These are phyloP conservation scores for Etheostoma nigrum DNA, from an alignment of 2,797 vertebrate genomes.

Conservation along the genomic window DNA sequence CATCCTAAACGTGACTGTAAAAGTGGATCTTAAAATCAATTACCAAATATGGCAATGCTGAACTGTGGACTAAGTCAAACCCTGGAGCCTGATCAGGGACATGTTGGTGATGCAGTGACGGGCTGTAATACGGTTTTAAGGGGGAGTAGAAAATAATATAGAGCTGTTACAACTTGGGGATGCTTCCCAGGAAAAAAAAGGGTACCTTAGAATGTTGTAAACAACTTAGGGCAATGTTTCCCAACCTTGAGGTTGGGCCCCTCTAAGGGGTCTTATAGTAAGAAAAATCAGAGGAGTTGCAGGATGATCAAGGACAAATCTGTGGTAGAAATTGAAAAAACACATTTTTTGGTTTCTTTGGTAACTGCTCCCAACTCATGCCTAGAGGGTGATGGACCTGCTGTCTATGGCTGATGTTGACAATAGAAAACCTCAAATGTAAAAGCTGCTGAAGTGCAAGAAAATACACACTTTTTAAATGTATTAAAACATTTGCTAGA, in stretches of 20 bases:
- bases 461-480: background rate
- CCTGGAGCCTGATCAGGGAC: background rate
- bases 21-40: conserved; percentile 1
- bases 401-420: background rate
- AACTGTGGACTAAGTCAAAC: background rate
- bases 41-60: conserved; percentile 40
- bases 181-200: too few species aligned
- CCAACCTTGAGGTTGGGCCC: too few species aligned
- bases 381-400: background rate
- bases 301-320: background rate
- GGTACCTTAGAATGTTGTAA: background rate
- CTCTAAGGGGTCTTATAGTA: too few species aligned
- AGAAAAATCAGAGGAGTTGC: too few species aligned
- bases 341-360: too few species aligned
- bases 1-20: background rate
- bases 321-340: background rate
- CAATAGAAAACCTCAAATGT: background rate
- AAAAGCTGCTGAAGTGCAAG: too few species aligned
- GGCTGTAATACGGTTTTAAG: background rate
- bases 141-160: background rate
- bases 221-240: too few species aligned
- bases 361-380: too few species aligned
- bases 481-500: background rate
- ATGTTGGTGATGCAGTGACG: background rate
- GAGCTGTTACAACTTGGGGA: background rate